These are phyloP conservation scores for Tenualosa ilisha DNA, from an alignment of 2,797 vertebrate genomes.

Conservation along the genomic window DNA sequence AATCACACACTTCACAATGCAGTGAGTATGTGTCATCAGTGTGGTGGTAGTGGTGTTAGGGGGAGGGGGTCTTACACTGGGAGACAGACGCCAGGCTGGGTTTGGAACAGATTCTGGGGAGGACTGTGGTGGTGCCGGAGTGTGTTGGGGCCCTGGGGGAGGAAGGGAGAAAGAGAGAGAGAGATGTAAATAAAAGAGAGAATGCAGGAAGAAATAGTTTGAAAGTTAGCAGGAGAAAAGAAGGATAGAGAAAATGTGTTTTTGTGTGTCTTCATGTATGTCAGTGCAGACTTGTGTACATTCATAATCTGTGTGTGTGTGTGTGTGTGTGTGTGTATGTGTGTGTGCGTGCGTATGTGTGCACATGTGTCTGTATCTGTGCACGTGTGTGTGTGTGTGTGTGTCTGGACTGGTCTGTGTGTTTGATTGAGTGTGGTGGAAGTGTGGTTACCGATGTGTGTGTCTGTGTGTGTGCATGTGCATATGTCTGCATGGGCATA, in stretches of 20 bases:
- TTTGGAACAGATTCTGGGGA: constrained; percentile 70
- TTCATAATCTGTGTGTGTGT: background rate
- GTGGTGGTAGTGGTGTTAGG: background rate
- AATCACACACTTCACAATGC: background rate
- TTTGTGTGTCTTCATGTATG: background rate
- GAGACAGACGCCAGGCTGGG: constrained; percentile 73
- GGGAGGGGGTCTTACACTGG: constrained; percentile 57
- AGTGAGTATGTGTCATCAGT: constrained; percentile 24
- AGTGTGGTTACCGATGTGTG: background rate
- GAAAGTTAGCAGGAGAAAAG: background rate
- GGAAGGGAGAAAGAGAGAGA: constrained; percentile 31
- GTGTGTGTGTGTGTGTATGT: background rate
- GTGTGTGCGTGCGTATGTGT: constrained; percentile 9
- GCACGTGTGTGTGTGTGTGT: background rate
- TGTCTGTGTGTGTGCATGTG: background rate
- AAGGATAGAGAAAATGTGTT: background rate
- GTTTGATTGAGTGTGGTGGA: background rate
- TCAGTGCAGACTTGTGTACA: background rate
- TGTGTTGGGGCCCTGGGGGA: constrained; percentile 53
- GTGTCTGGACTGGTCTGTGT: background rate
- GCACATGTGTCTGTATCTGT: background rate
- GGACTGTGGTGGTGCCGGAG: constrained; percentile 67
- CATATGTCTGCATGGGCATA: background rate
- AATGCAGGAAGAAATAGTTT: background rate
- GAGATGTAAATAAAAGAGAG: background rate